Conservation (phyloP, 2,888 invertebrate genomes). For the Thyatira batis region DNA sequence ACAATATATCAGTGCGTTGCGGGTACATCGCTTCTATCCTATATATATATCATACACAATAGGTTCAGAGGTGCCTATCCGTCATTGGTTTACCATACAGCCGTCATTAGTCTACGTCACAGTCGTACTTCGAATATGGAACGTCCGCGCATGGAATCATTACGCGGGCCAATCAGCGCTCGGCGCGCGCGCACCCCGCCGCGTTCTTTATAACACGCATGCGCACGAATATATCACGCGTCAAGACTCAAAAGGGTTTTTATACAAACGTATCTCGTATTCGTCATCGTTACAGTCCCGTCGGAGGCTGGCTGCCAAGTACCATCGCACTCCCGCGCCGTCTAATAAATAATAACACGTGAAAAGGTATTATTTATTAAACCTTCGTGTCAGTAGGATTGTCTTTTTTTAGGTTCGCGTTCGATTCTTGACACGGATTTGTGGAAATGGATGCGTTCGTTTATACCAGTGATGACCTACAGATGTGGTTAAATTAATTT, state of each 20-base stretch:
- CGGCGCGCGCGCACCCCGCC: slow-evolving; percentile 71
- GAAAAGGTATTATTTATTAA: slow-evolving; percentile 69
- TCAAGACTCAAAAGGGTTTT: slow-evolving; percentile 71
- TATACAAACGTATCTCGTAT: slow-evolving; percentile 77
- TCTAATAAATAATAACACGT: slow-evolving; percentile 73
- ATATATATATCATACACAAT: slow-evolving; percentile 65
- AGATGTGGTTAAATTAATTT: slow-evolving; percentile 30
- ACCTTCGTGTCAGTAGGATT: slow-evolving; percentile 52
- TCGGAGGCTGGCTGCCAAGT: slow-evolving; percentile 52
- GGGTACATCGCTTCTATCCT: slow-evolving; percentile 40
- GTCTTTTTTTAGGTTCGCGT: slow-evolving; percentile 50
- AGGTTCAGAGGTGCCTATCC: slow-evolving; percentile 75
- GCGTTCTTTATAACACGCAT: slow-evolving; percentile 73
- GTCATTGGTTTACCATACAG: slow-evolving; percentile 72
- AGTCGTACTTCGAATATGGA: slow-evolving; percentile 48
- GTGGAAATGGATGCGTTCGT: slow-evolving; percentile 66
- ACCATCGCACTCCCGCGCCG: slow-evolving; percentile 50
- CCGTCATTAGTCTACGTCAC: slow-evolving; percentile 72
- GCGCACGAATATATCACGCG: slow-evolving; percentile 76
- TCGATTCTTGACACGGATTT: slow-evolving; percentile 73
- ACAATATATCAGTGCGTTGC: slow-evolving; percentile 40
- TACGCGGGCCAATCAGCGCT: slow-evolving; percentile 69
- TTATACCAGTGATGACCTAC: slow-evolving; percentile 48
- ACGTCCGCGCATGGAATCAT: slow-evolving; percentile 64
- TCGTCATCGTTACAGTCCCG: slow-evolving; percentile 75